A percentile compares a stretch with the other conserved stretches of the same genome.
These are phyloP conservation scores for Miichthys miiuy DNA, from an alignment of 2,797 vertebrate species.

Conservation along the genomic window DNA sequence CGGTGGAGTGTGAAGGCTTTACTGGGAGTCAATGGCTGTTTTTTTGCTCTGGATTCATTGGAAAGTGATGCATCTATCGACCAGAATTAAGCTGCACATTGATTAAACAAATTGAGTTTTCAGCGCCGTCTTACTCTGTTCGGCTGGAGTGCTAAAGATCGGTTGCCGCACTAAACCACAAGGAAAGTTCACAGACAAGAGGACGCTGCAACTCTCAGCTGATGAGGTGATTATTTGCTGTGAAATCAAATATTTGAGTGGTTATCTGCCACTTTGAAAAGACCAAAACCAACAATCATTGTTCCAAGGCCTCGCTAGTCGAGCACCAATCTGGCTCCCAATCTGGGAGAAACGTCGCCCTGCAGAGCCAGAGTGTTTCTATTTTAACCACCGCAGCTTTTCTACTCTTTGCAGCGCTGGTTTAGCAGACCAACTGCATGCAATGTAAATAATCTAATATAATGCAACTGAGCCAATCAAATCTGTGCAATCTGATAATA, in stretches of 20 bases:
- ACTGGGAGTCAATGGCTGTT: conserved; percentile 13
- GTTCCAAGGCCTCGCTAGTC: background rate
- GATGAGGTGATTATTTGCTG: background rate
- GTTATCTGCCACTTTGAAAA: background rate
- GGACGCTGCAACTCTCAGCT: background rate
- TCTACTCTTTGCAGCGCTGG: too few species aligned
- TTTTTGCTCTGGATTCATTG: conserved; percentile 6
- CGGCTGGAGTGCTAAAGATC: background rate
- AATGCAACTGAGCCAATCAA: too few species aligned
- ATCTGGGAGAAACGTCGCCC: too few species aligned
- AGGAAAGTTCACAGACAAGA: background rate
- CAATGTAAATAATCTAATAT: too few species aligned
- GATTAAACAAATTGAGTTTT: conserved; percentile 18
- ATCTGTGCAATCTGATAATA: too few species aligned
- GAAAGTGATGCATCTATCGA: conserved; percentile 13
- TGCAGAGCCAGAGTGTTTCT: too few species aligned
- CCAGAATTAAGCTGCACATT: conserved; percentile 17
- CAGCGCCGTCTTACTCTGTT: background rate
- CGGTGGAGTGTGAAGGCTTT: conserved; percentile 2
- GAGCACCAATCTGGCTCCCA: background rate
- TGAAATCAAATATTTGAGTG: background rate
- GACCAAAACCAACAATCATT: background rate
- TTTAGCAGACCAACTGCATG: too few species aligned
- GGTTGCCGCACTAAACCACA: background rate
- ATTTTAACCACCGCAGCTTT: too few species aligned